A percentile compares a stretch with the other conserved stretches of the same genome.
phyloP scores from a whole-genome alignment of 2,113 vertebrate genomes.

The Cynopterus brachyotis region DNA sequence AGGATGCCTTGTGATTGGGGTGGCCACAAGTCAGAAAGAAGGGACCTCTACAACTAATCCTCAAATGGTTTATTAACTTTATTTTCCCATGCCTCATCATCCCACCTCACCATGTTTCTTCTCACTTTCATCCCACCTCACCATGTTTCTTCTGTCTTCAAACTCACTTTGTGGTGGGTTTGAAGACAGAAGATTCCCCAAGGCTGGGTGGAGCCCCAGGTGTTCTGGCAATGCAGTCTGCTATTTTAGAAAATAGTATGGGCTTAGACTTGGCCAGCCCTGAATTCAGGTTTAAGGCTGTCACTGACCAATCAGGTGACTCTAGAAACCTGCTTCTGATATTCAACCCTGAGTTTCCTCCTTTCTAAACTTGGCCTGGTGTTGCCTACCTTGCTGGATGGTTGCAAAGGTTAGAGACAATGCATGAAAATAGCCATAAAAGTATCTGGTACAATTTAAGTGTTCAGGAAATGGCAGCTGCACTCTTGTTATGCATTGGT shows the following conservation, averaged over 20 bases:
- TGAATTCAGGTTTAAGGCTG: neutral
- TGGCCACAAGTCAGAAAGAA: neutral
- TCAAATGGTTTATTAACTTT: neutral
- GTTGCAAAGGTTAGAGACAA: neutral
- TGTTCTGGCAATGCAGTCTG: neutral
- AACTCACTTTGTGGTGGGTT: neutral
- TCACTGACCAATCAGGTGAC: neutral
- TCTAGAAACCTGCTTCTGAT: neutral
- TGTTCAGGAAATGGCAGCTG: neutral
- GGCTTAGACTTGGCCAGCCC: neutral
- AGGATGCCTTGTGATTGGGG: neutral
- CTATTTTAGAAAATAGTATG: neutral
- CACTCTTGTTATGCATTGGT: neutral
- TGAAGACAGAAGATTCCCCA: neutral
- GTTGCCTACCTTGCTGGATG: neutral
- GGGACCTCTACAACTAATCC: neutral
- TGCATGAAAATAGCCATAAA: neutral
- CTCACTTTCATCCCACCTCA: neutral
- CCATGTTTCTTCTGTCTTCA: neutral
- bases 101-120: neutral
- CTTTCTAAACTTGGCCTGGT: neutral
- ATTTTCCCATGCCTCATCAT: neutral
- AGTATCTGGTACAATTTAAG: neutral
- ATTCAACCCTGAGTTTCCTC: neutral
- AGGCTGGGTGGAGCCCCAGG: neutral